Percentiles rank a stretch among this genome's conserved stretches.
phyloP scores from a whole-genome alignment of 2,113 vertebrate genomes.

The Colistium nudipinnis region DNA sequence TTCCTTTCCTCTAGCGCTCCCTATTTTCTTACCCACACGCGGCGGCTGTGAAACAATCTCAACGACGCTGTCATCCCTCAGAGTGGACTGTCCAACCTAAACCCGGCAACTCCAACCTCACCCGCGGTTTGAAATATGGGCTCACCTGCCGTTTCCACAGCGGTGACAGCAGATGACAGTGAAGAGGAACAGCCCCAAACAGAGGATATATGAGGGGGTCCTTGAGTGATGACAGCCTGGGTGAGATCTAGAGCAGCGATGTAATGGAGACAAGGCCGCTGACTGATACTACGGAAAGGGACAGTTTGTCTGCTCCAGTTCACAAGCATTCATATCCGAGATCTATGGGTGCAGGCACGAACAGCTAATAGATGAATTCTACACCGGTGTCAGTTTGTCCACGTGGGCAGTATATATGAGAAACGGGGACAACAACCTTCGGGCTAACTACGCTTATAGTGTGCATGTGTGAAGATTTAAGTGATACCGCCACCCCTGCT shows the following conservation, averaged over 20 bases:
- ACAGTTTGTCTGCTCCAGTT: slow-evolving; percentile 50
- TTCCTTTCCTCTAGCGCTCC: background rate
- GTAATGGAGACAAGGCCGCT: slow-evolving; percentile 68
- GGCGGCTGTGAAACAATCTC: slow-evolving; percentile 45
- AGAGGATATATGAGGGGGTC: slow-evolving; percentile 67
- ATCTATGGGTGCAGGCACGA: slow-evolving; percentile 42
- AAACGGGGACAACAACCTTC: no score
- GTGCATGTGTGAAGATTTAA: no score
- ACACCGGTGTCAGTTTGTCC: slow-evolving; percentile 33
- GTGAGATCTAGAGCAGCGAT: slow-evolving; percentile 63
- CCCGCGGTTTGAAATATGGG: slow-evolving; percentile 59
- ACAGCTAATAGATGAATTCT: slow-evolving; percentile 47
- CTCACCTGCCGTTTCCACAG: slow-evolving; percentile 56
- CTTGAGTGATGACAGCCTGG: slow-evolving; percentile 72
- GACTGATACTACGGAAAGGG: slow-evolving; percentile 54
- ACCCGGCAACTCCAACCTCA: slow-evolving; percentile 45
- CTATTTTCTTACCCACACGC: slow-evolving; percentile 35
- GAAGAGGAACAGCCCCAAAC: slow-evolving; percentile 69
- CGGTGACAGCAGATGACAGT: slow-evolving; percentile 75
- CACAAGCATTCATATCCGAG: slow-evolving; percentile 60
- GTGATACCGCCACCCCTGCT: background rate
- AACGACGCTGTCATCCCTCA: slow-evolving; percentile 65
- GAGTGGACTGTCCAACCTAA: slow-evolving; percentile 55
- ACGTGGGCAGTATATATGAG: background rate
- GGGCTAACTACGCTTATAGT: no score